phyloP scores from a whole-genome alignment of 1,140 invertebrate species.

The Holotrichia oblita region DNA sequence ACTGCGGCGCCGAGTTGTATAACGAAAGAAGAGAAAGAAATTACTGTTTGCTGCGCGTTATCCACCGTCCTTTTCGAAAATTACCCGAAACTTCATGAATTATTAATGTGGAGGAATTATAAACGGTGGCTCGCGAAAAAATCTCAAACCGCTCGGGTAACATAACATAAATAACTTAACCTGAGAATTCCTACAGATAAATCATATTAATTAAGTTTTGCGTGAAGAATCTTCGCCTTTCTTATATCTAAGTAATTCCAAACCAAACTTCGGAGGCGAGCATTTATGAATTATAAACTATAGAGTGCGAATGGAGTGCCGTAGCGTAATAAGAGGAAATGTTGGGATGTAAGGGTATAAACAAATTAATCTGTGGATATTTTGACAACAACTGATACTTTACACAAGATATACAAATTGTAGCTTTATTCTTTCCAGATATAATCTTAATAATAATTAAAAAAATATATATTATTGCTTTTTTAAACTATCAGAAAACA shows the following conservation, averaged over 20 bases:
- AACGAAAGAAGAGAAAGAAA: too few species aligned
- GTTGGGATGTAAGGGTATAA: neutral
- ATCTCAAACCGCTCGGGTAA: neutral
- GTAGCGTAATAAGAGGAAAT: neutral
- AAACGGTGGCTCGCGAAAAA: neutral
- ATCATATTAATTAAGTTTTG: slow-evolving; percentile 9
- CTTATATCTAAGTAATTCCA: neutral
- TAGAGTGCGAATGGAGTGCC: neutral
- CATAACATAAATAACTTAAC: slow-evolving; percentile 21
- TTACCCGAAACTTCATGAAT: neutral
- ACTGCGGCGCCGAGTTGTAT: too few species aligned
- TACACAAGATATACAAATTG: too few species aligned
- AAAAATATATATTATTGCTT: too few species aligned
- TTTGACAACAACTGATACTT: neutral
- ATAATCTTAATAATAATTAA: too few species aligned
- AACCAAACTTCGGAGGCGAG: neutral
- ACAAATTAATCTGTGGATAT: neutral
- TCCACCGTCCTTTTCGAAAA: too few species aligned
- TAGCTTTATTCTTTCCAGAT: too few species aligned
- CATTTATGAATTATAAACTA: neutral
- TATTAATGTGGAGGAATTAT: neutral
- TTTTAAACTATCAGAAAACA: too few species aligned
- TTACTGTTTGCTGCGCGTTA: too few species aligned
- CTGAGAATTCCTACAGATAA: slow-evolving; percentile 12
- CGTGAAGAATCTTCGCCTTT: neutral